A percentile compares a stretch with the other conserved stretches of the same genome.
Conservation (phyloP, 2,113 vertebrate species). For the Labeo rohita region DNA sequence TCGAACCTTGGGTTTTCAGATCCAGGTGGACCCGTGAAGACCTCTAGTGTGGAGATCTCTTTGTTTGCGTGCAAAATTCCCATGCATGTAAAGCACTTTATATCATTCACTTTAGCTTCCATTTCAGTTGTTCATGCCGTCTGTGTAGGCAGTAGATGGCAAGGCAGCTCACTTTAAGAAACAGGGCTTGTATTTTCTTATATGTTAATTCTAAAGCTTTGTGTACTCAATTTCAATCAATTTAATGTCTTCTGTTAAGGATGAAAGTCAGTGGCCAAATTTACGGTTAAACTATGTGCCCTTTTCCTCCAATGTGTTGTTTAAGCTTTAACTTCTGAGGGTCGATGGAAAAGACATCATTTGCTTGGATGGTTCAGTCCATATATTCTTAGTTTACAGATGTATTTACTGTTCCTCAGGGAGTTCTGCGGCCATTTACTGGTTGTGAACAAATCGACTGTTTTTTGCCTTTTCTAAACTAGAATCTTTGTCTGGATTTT, state of each 20-base stretch:
- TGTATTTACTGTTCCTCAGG: conserved; percentile 27
- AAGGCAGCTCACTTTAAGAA: background rate
- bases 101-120: background rate
- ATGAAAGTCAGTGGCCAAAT: background rate
- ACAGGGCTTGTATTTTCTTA: too few relatives aligned
- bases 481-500: too few relatives aligned
- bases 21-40: too few relatives aligned
- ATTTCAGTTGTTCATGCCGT: background rate
- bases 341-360: conserved; percentile 38
- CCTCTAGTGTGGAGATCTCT: too few relatives aligned
- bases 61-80: too few relatives aligned
- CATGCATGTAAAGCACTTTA: background rate
- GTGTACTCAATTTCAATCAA: too few relatives aligned
- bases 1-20: too few relatives aligned
- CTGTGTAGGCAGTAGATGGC: background rate
- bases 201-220: too few relatives aligned
- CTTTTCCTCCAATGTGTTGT: background rate
- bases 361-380: conserved; percentile 19
- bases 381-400: conserved; percentile 23
- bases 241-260: background rate
- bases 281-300: background rate
- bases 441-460: background rate
- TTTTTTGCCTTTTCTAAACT: background rate
- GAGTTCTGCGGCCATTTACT: conserved; percentile 5
- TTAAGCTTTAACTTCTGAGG: background rate